phyloP scores from a whole-genome alignment of 2,113 vertebrate genomes.

The Eidolon helvum region DNA sequence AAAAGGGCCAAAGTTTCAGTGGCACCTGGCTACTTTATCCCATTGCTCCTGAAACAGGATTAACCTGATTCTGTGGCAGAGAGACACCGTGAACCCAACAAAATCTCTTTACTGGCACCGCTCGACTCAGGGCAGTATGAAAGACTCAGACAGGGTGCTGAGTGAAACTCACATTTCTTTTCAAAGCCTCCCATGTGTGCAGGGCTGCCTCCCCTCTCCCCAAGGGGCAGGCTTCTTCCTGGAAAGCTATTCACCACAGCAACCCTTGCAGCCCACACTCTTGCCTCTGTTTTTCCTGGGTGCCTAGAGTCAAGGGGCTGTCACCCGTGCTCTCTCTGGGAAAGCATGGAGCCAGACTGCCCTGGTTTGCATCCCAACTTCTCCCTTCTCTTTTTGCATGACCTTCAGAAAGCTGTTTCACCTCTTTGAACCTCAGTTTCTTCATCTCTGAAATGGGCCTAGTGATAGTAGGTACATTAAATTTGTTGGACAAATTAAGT shows the following conservation, averaged over 20 bases:
- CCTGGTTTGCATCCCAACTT: background rate
- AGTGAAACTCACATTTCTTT: background rate
- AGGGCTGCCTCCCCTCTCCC: background rate
- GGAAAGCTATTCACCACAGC: background rate
- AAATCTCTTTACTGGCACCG: rapidly evolving
- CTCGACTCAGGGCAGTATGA: rapidly evolving
- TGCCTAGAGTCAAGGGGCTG: background rate
- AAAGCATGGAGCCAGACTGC: background rate
- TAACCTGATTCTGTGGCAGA: rapidly evolving
- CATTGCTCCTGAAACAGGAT: background rate
- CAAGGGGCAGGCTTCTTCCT: background rate
- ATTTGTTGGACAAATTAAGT: background rate
- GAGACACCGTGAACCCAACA: rapidly evolving
- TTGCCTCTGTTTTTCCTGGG: background rate
- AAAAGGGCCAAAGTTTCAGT: rapidly evolving
- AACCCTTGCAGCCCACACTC: no score
- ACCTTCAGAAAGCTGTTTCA: background rate
- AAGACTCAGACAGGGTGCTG: rapidly evolving
- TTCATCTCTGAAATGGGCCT: conserved; percentile 15
- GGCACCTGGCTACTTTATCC: rapidly evolving
- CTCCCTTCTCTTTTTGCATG: background rate
- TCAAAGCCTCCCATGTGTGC: background rate
- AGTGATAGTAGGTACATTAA: background rate
- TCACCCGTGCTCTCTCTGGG: background rate
- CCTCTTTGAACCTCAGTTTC: background rate